A percentile compares a stretch with the other conserved stretches of the same genome.
These are phyloP conservation scores for Drosophila diplacantha DNA, from an alignment of 2,888 invertebrate genomes.

Conservation along the genomic window DNA sequence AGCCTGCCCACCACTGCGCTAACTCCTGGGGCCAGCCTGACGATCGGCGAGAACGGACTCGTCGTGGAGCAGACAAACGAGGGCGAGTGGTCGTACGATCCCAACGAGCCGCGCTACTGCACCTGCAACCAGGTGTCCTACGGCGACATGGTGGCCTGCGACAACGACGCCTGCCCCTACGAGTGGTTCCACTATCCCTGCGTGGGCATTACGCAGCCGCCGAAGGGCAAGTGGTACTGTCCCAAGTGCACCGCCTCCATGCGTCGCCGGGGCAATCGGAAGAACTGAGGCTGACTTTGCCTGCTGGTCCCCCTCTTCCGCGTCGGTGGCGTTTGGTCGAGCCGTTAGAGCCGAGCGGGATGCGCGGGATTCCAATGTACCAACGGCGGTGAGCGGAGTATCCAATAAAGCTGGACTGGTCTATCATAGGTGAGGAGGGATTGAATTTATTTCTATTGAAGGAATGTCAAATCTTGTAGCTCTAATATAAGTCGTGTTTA, in stretches of 20 bases:
- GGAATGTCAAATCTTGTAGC: no score
- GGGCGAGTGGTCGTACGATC: conserved; percentile 95
- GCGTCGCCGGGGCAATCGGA: conserved; percentile 89
- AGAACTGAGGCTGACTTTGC: conserved; percentile 80
- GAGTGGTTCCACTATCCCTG: conserved; percentile 99
- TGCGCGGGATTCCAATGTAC: neutral
- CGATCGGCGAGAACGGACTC: conserved; percentile 72
- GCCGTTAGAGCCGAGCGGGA: conserved; percentile 1
- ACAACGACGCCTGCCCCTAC: conserved; percentile 97
- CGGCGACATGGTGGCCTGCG: conserved; percentile 99
- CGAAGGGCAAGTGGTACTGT: conserved; percentile 99
- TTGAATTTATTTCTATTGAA: no score
- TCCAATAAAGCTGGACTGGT: neutral
- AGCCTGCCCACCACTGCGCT: conserved; percentile 65
- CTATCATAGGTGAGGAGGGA: no score
- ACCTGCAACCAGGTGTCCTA: conserved; percentile 98
- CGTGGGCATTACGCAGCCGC: conserved; percentile 96
- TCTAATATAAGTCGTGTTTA: no score
- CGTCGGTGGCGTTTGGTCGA: conserved; percentile 10
- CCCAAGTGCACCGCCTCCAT: conserved; percentile 94
- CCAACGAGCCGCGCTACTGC: conserved; percentile 97
- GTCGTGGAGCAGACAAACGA: conserved; percentile 79
- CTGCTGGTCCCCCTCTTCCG: conserved; percentile 27
- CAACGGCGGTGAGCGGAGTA: neutral
- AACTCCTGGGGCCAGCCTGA: conserved; percentile 59